Evolutionary conservation across 2,888 invertebrate genomes (phyloP).

Genomic region (Drosophila lacicola): DNA sequence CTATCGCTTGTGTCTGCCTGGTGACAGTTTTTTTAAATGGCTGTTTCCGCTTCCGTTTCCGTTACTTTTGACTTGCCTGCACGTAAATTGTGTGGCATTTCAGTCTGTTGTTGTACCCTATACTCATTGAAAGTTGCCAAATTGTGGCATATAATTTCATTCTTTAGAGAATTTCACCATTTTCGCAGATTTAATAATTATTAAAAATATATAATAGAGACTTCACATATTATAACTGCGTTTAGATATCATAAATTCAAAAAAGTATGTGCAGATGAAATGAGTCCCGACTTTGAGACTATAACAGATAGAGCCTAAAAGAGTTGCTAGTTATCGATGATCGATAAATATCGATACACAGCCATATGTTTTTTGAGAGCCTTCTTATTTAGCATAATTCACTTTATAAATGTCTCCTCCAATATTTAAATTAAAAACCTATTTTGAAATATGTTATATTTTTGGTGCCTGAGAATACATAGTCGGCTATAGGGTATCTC

Average conservation of each 20-base stretch:
- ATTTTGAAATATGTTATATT: not conserved
- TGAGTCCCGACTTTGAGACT: too few relatives aligned
- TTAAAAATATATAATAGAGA: too few relatives aligned
- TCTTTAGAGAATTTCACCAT: too few relatives aligned
- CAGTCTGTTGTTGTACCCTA: slow-evolving; percentile 22
- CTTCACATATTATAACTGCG: too few relatives aligned
- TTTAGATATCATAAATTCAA: too few relatives aligned
- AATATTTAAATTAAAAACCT: too few relatives aligned
- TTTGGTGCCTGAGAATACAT: not conserved
- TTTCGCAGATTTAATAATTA: too few relatives aligned
- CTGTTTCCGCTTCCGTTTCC: slow-evolving; percentile 73
- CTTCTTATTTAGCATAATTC: too few relatives aligned
- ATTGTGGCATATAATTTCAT: not conserved
- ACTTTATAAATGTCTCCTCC: too few relatives aligned
- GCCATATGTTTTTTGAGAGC: too few relatives aligned
- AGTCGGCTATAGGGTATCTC: not conserved
- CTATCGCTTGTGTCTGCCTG: slow-evolving; percentile 31
- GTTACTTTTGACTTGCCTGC: slow-evolving; percentile 74
- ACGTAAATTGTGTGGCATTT: slow-evolving; percentile 74
- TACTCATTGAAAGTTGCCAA: not conserved
- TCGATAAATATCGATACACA: not conserved
- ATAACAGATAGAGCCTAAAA: too few relatives aligned
- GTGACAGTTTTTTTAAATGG: slow-evolving; percentile 72
- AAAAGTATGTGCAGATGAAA: too few relatives aligned
- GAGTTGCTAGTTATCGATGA: not conserved